phyloP scores from a whole-genome alignment of 2,797 vertebrate genomes.

The Bufotes viridis region DNA sequence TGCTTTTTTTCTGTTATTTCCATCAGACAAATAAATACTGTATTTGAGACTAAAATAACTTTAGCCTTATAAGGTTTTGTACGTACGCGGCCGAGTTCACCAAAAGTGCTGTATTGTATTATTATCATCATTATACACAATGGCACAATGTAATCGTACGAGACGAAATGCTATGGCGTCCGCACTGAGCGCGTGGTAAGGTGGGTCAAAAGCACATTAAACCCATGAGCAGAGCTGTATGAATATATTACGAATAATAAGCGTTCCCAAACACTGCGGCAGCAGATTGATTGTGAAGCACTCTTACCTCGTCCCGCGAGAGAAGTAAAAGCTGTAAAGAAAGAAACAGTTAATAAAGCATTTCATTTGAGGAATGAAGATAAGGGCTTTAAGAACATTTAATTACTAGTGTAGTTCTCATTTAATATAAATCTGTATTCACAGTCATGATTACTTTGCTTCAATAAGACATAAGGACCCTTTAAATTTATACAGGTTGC shows the following conservation, averaged over 20 bases:
- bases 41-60: not conserved
- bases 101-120: constrained; percentile 12
- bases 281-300: constrained; percentile 7
- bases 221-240: not conserved
- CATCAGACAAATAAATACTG: constrained; percentile 10
- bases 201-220: constrained; percentile 42
- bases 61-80: not conserved
- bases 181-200: not conserved
- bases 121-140: constrained; percentile 31
- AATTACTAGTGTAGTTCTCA: not conserved
- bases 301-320: constrained; percentile 2
- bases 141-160: not conserved
- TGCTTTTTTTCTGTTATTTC: not conserved
- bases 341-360: constrained; percentile 15
- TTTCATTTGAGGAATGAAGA: constrained; percentile 21
- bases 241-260: constrained; percentile 42
- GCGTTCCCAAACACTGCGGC: not conserved
- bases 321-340: not conserved
- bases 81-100: not conserved
- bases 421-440: constrained; percentile 31
- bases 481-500: constrained; percentile 3
- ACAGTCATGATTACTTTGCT: constrained; percentile 16
- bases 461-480: not conserved
- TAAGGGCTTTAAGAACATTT: not conserved
- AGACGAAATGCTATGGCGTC: not conserved